Evolutionary conservation across 64 coral and sea anemone genomes (phyloP).

Genomic region (Montipora efflorescens): DNA sequence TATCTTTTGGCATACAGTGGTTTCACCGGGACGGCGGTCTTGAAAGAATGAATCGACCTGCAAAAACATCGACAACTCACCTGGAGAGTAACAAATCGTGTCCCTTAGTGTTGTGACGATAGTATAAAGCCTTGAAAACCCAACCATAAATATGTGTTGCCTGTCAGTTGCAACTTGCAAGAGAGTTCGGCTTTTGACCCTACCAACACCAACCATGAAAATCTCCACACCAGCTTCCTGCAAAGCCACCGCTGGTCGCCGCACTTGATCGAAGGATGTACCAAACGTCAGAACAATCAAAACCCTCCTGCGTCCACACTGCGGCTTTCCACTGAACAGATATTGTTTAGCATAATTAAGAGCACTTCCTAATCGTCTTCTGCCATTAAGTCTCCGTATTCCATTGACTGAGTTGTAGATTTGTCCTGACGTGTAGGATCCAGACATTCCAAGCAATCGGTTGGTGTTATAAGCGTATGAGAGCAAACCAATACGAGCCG

Average conservation of each 20-base stretch:
- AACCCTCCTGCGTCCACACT: conserved; percentile 34
- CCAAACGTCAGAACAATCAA: conserved; percentile 3
- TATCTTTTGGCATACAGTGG: neutral
- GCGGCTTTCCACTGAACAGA: conserved; percentile 29
- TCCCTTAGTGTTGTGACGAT: conserved; percentile 29
- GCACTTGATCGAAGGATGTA: conserved; percentile 30
- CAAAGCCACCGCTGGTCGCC: conserved; percentile 22
- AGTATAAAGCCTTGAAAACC: neutral
- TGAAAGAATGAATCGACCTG: too few species aligned
- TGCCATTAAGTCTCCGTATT: conserved; percentile 11
- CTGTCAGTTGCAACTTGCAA: conserved; percentile 28
- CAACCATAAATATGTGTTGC: conserved; percentile 19
- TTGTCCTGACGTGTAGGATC: neutral
- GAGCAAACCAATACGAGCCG: neutral
- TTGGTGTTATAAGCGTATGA: neutral
- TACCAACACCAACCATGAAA: conserved; percentile 7
- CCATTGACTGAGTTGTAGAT: conserved; percentile 10
- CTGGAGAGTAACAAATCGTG: conserved; percentile 57
- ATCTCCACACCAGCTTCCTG: conserved; percentile 47
- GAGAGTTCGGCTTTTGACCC: neutral
- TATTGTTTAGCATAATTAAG: conserved; percentile 32
- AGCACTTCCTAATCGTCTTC: conserved; percentile 9
- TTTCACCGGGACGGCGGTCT: too few species aligned
- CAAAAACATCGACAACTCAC: neutral
- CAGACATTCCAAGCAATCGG: neutral